Evolutionary conservation across 1,140 invertebrate genomes (phyloP).

Genomic region (Magallana angulata): DNA sequence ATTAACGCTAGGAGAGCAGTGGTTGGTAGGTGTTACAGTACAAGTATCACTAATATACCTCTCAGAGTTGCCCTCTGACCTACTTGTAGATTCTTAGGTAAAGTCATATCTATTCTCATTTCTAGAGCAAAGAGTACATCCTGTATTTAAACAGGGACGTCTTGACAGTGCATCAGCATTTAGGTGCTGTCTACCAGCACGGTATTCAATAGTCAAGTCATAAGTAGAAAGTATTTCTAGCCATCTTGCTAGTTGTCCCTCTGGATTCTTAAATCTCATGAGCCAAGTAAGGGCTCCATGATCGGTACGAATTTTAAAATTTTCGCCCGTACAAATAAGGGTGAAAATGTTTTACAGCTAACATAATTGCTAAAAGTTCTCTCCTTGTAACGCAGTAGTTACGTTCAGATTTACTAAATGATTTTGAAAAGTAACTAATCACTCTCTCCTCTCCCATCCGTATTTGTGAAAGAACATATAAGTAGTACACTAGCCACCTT

Average conservation of each 20-base stretch:
- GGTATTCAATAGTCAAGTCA: slow-evolving; percentile 39
- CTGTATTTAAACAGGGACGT: slow-evolving; percentile 14
- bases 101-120: slow-evolving; percentile 10
- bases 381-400: too few species aligned
- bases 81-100: not conserved
- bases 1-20: not conserved
- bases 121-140: not conserved
- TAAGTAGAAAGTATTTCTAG: slow-evolving; percentile 57
- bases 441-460: too few species aligned
- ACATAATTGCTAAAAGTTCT: too few species aligned
- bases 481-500: slow-evolving; percentile 38
- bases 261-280: slow-evolving; percentile 56
- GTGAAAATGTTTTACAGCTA: too few species aligned
- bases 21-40: not conserved
- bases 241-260: slow-evolving; percentile 69
- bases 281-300: slow-evolving; percentile 66
- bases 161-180: slow-evolving; percentile 43
- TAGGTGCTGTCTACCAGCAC: slow-evolving; percentile 3
- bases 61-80: not conserved
- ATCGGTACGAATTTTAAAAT: slow-evolving; percentile 64
- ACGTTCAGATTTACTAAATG: too few species aligned
- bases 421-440: too few species aligned
- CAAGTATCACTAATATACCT: not conserved
- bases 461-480: slow-evolving; percentile 41
- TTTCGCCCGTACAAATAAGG: slow-evolving; percentile 19